Base-by-base conservation (phyloP, 2,888 invertebrate genomes). In the Phytoseiulus persimilis region DNA sequence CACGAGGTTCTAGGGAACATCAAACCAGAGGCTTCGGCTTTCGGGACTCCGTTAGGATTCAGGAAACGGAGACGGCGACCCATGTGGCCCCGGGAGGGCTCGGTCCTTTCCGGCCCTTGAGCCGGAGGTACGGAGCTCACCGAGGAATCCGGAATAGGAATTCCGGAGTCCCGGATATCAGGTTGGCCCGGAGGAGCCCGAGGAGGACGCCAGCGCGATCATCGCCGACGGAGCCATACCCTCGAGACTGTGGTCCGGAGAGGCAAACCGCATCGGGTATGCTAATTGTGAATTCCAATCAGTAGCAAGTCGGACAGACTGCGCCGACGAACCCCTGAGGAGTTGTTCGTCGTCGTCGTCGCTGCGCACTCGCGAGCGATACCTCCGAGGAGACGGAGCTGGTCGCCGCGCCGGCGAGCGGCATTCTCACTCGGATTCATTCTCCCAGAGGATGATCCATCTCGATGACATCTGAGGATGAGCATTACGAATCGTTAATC, bases 391-490 rank as follows among this genome's bases (percentile, higher is more conserved):
- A 65, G 39, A 39, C 3, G 39, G 9, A 39, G 39, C 3, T 9
- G n/a, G n/a, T n/a, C n/a, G n/a, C n/a, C n/a, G n/a, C 39, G 39
- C 39, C 39, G 39, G 65, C 65, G 18, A 65, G 65, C 65, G 65
- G 18, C 23, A 65, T 65, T 65, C 65, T 65, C 65, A 18, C 14
- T 28, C 65, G 65, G 65, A 65, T 65, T 28, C 65, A 65, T 28
- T 65, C 65, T 65, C 65, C 65, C 65, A 65, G 65, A 65, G 65
- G 65, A 65, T 65, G 87, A 32, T 87, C 45, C 31, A 32, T 87
- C 87, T 87, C 87, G 87, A 87, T 87, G 87, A 87, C 83, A 83
- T 83, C 31, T 33, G 83, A 31, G 31, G 87, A 87, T 65, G 65
- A 65, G 65, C 65, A 65, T 65, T 65, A 65, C 65, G 65, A 65